Evolutionary conservation across 1,140 invertebrate genomes (phyloP), one percentile per base, ranked within the genome.

Genomic region (Drosophila ficusphila): DNA sequence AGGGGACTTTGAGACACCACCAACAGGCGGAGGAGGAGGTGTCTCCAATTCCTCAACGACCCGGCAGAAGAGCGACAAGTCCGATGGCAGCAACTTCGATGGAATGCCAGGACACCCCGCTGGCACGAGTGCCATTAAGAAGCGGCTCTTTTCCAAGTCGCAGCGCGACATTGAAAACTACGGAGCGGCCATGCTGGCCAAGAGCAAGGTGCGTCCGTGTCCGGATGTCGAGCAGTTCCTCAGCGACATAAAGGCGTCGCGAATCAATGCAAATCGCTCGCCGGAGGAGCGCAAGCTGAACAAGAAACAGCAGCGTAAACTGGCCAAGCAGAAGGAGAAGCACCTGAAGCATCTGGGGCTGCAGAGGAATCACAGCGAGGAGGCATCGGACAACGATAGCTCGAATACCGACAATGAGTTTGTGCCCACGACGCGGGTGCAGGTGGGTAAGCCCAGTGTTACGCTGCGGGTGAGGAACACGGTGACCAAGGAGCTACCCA

Each of bases 301-400:
- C 41, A 90, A 90, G 56, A 91, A 91, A 51, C 91, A 91, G 53
- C 77, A 75, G 33, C 75, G 74, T 54, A 90, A 83, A 58, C 67
- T 90, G 76, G 92, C 92, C 49, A 93, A 92, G 39, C 92, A 92
- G 73, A 94, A 94, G 67, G 90, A 93, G 44, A 93, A 93, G 49
- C 93, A 94, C 73, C 76, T 94, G 11, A 92, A 93, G 83, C 92
- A 93, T 44, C 65, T 94, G 14, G 93, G 93, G 0, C 78, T 94
- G 19, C 57, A 71, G 23, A 69, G 89, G 12, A 91, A 79, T 4
- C 78, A 70, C 31, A 90, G 77, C 34, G 78, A 83, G 18, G 86
- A 91, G 54, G 72, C 81, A 12, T 77, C 74, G 14, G 90, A 89
- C 46, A 76, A 78, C 39, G 90, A 83, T 0, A 90, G 76, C 29